Evolutionary conservation across 2,888 invertebrate genomes (phyloP), one percentile per base, ranked within the genome.

Genomic region (Macrosoma leucophasiata): DNA sequence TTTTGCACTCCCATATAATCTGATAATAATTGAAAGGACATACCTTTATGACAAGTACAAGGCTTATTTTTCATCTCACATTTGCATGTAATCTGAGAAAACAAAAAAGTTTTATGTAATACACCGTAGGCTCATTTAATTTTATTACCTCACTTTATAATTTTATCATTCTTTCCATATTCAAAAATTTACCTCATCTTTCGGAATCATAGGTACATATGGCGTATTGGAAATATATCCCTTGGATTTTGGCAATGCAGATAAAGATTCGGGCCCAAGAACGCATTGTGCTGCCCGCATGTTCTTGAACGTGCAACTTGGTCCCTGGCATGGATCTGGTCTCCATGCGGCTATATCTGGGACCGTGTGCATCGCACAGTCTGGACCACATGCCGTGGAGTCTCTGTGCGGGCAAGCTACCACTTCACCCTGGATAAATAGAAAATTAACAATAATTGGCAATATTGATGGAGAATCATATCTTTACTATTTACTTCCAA

Each of bases 231-330:
- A 20, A 12, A 31, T 38, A 8, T 15, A 27, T 17, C 29, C 27
- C 12, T 31, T 24, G 23, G 27, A 6, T 12, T 21, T 36, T 20
- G 27, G 29, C 1, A 43, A 14, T 2, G 56, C 20, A 6, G 41
- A 46, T 2, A 70, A 26, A 1, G 55, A 36, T 7, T 73, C 76
- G 0, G 66, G 59, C 1, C 71, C 72, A 2, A 76, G 49, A 0
- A 66, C 50, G 37, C 78, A 81, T 37, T 76, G 78, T 0, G 76
- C 77, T 0, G 76, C 73, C 35, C 75, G 60, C 71, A 76, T 70
- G 20, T 69, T 69, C 36, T 67, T 74, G 36, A 64, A 67, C 2
- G 52, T 42, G 25, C 75, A 71, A 0, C 57, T 45, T 0, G 55
- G 37, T 13, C 52, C 62, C 11, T 53, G 47, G 32, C 77, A 77